These are phyloP conservation scores for Boloria euphrosyne DNA, from an alignment of 2,888 invertebrate genomes.

Conservation along the genomic window DNA sequence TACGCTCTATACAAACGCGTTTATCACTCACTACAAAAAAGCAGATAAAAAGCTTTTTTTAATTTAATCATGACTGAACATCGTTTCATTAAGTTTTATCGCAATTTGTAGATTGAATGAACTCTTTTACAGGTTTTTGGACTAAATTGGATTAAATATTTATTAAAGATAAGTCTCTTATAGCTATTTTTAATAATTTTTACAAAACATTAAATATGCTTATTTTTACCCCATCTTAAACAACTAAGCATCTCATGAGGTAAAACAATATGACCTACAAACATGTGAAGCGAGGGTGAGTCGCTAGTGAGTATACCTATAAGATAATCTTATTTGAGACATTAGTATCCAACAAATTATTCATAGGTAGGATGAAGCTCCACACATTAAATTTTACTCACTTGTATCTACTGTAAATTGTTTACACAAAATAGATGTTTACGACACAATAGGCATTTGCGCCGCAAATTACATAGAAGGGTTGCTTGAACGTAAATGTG, in stretches of 20 bases:
- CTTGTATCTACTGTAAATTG: not conserved
- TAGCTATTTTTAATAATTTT: too few species aligned
- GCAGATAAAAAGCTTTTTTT: conserved; percentile 4
- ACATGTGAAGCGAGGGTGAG: too few species aligned
- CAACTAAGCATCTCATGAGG: too few species aligned
- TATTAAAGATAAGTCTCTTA: too few species aligned
- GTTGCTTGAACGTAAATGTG: conserved; percentile 16
- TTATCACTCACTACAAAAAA: not conserved
- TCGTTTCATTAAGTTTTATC: conserved; percentile 1
- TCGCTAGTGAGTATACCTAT: too few species aligned
- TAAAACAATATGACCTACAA: too few species aligned
- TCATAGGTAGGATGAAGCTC: not conserved
- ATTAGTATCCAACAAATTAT: not conserved
- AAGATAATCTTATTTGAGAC: not conserved
- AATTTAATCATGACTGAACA: conserved; percentile 1
- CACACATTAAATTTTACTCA: conserved; percentile 9
- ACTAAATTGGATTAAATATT: not conserved
- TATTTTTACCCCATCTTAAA: too few species aligned
- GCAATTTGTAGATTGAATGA: not conserved
- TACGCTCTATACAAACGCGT: not conserved
- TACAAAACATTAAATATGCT: too few species aligned
- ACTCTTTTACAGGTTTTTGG: conserved; percentile 1
- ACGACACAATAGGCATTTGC: not conserved
- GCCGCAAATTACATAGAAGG: conserved; percentile 14
- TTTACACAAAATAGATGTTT: conserved; percentile 11